Evolutionary conservation across 2,113 vertebrate genomes (phyloP).

Genomic region (Podarcis cretensis): DNA sequence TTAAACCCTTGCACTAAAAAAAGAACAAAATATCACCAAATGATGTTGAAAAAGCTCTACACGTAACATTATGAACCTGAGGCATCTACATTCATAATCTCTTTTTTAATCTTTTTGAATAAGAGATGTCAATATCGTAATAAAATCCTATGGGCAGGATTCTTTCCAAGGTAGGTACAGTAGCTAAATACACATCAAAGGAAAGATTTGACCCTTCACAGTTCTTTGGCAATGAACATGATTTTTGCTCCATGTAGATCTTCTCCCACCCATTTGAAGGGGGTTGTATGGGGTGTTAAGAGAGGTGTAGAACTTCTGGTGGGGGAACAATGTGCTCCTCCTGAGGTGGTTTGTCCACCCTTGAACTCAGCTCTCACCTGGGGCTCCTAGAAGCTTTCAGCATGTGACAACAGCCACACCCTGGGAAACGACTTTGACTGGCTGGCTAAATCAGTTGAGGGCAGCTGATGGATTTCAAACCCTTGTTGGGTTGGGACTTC

Average conservation of each 20-base stretch:
- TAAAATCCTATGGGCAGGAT: slow-evolving; percentile 20
- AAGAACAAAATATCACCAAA: slow-evolving; percentile 27
- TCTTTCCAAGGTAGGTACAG: background rate
- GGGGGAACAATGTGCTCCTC: too few relatives aligned
- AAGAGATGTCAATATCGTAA: slow-evolving; percentile 23
- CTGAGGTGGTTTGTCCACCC: too few relatives aligned
- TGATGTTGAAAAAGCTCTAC: background rate
- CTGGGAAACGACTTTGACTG: too few relatives aligned
- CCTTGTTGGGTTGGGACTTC: too few relatives aligned
- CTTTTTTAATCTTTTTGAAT: background rate
- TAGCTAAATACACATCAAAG: background rate
- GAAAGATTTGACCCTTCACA: background rate
- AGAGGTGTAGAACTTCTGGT: too few relatives aligned
- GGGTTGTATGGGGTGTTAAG: too few relatives aligned
- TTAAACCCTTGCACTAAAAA: slow-evolving; percentile 21
- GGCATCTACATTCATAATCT: slow-evolving; percentile 4
- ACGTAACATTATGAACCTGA: background rate
- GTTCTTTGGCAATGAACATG: background rate
- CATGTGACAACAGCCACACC: too few relatives aligned
- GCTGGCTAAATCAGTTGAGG: too few relatives aligned
- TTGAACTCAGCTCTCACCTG: too few relatives aligned
- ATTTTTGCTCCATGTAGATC: background rate
- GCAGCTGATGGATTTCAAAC: too few relatives aligned
- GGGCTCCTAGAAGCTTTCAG: too few relatives aligned
- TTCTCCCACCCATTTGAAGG: background rate